phyloP scores from a whole-genome alignment of 2,797 vertebrate genomes.

The Podarcis lilfordi region DNA sequence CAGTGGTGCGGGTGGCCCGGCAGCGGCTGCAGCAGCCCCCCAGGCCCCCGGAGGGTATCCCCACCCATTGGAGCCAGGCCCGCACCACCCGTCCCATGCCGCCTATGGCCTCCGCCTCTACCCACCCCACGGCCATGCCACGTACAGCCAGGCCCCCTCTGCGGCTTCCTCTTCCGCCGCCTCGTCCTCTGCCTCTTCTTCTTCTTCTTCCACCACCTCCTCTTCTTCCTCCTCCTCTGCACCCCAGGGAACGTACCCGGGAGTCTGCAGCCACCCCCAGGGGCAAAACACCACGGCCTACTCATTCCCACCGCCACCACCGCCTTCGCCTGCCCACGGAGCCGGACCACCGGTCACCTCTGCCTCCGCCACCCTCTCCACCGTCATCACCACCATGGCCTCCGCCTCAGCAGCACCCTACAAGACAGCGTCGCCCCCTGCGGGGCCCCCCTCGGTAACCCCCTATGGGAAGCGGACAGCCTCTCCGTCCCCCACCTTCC shows the following conservation, averaged over 20 bases:
- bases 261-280: constrained; percentile 76
- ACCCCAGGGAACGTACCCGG: constrained; percentile 81
- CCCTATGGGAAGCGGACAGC: constrained; percentile 72
- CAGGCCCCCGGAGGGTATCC: constrained; percentile 71
- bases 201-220: neutral
- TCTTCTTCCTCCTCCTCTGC: constrained; percentile 64
- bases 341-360: constrained; percentile 80
- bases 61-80: constrained; percentile 75
- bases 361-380: constrained; percentile 75
- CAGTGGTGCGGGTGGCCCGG: constrained; percentile 26
- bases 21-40: constrained; percentile 73
- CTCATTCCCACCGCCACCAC: constrained; percentile 82
- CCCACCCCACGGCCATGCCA: constrained; percentile 70
- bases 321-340: constrained; percentile 74
- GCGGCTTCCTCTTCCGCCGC: constrained; percentile 59
- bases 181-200: constrained; percentile 66
- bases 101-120: constrained; percentile 76
- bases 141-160: constrained; percentile 74
- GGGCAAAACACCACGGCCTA: constrained; percentile 85
- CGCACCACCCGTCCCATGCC: constrained; percentile 74
- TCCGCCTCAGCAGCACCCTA: constrained; percentile 75
- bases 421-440: constrained; percentile 73
- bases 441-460: constrained; percentile 55
- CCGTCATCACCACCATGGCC: constrained; percentile 77
- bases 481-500: constrained; percentile 74